These are phyloP conservation scores for Achlya flavicornis DNA, from an alignment of 2,888 invertebrate species.

Conservation along the genomic window DNA sequence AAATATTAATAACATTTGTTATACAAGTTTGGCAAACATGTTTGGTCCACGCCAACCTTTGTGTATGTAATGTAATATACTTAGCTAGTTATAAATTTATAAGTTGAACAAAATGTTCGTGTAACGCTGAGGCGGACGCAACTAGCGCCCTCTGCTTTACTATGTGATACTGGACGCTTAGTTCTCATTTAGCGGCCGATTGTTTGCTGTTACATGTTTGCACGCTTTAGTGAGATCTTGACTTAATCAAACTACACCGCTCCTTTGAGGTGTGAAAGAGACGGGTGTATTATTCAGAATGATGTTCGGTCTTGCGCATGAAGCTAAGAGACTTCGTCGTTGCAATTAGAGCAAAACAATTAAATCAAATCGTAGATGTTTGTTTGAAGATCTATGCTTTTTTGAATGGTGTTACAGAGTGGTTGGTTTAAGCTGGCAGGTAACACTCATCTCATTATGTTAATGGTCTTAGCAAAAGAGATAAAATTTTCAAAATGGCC, in stretches of 20 bases:
- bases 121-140: slow-evolving; percentile 29
- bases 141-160: slow-evolving; percentile 34
- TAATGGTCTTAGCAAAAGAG: no score
- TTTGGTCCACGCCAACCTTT: background rate
- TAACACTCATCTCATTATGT: no score
- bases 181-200: slow-evolving; percentile 30
- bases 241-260: slow-evolving; percentile 33
- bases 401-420: no score
- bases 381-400: background rate
- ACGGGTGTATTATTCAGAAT: slow-evolving; percentile 26
- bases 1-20: background rate
- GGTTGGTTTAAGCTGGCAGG: no score
- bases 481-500: no score
- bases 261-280: slow-evolving; percentile 35
- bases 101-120: slow-evolving; percentile 71
- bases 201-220: slow-evolving; percentile 30
- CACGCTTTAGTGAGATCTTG: slow-evolving; percentile 21
- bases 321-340: background rate
- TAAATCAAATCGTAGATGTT: background rate
- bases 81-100: slow-evolving; percentile 67
- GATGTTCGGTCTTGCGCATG: slow-evolving; percentile 17
- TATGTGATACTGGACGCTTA: slow-evolving; percentile 51
- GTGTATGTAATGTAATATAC: slow-evolving; percentile 30
- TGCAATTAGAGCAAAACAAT: background rate
- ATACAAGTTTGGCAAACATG: background rate